Evolutionary conservation across 2,113 vertebrate species (phyloP).

Genomic region (Azemiops feae): DNA sequence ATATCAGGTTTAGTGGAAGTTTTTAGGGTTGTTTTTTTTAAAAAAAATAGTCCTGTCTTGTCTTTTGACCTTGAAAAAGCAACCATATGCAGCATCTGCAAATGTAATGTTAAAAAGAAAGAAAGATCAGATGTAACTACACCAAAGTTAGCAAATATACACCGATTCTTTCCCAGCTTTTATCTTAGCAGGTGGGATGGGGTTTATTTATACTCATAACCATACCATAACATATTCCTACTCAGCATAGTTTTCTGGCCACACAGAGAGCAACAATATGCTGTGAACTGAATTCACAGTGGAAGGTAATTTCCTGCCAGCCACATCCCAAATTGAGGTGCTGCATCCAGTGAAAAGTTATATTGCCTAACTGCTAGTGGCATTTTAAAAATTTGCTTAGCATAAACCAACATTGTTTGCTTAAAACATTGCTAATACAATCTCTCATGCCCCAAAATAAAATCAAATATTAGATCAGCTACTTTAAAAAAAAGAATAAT

Average conservation of each 20-base stretch:
- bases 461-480: not conserved
- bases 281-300: not conserved
- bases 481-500: not conserved
- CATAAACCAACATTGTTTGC: not conserved
- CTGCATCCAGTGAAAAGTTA: not conserved
- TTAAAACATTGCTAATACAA: not conserved
- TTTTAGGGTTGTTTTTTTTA: not conserved
- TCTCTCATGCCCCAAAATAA: not conserved
- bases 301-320: not conserved
- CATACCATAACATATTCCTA: not conserved
- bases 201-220: not conserved
- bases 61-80: slow-evolving; percentile 1
- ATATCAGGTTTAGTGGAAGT: not conserved
- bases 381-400: not conserved
- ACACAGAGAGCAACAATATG: slow-evolving; percentile 2
- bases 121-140: not conserved
- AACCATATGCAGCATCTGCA: not conserved
- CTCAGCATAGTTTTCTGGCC: slow-evolving; percentile 17
- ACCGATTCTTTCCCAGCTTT: not conserved
- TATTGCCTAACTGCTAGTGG: not conserved
- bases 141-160: not conserved
- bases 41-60: not conserved
- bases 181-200: slow-evolving; percentile 20
- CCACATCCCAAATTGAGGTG: not conserved
- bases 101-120: not conserved